phyloP scores from a whole-genome alignment of 2,113 vertebrate genomes.

The Xyrauchen texanus region DNA sequence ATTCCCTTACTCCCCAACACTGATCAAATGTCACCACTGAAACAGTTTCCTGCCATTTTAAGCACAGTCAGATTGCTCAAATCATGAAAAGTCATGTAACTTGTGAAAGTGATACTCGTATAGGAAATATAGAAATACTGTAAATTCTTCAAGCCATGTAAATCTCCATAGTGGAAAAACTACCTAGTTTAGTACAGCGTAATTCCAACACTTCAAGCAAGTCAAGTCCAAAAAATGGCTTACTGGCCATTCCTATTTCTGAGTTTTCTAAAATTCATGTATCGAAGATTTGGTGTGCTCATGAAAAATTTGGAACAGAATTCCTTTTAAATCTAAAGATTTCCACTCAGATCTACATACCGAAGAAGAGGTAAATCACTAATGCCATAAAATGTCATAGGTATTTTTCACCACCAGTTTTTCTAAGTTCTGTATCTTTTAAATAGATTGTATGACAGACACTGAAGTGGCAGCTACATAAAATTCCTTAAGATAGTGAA shows the following conservation, averaged over 20 bases:
- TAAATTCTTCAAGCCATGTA: constrained; percentile 67
- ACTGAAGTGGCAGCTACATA: constrained; percentile 50
- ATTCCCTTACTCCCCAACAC: background rate
- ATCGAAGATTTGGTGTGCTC: constrained; percentile 56
- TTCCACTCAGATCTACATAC: constrained; percentile 72
- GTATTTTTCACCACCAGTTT: constrained; percentile 61
- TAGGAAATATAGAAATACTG: constrained; percentile 79
- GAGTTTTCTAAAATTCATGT: constrained; percentile 77
- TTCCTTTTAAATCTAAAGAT: constrained; percentile 43
- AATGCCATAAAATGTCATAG: constrained; percentile 27
- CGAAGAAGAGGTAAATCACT: constrained; percentile 56
- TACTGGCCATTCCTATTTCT: constrained; percentile 47
- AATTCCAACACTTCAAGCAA: constrained; percentile 71
- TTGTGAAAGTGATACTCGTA: constrained; percentile 60
- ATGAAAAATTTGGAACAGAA: constrained; percentile 54
- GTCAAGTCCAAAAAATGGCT: constrained; percentile 60
- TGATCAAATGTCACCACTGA: constrained; percentile 62
- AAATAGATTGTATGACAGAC: constrained; percentile 47
- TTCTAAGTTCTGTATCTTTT: constrained; percentile 64
- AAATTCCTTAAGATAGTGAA: constrained; percentile 63
- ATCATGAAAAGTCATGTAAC: constrained; percentile 65
- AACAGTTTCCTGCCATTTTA: constrained; percentile 76
- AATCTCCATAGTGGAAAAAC: constrained; percentile 59
- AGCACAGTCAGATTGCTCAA: constrained; percentile 69
- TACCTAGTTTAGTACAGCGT: constrained; percentile 62